phyloP scores from a whole-genome alignment of 2,113 vertebrate genomes.

The Dasypus novemcinctus region DNA sequence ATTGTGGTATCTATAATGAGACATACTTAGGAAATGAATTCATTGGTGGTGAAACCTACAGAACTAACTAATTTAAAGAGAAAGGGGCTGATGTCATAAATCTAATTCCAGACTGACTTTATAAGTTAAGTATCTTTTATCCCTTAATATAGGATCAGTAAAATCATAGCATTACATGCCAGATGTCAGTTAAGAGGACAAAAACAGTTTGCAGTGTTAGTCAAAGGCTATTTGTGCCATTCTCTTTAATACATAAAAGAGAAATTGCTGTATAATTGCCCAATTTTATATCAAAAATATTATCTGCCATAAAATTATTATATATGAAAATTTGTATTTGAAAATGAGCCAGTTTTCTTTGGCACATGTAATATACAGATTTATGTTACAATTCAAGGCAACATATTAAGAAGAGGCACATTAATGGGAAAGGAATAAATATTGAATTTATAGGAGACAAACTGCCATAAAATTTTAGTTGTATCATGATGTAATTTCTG shows the following conservation, averaged over 20 bases:
- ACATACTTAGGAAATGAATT: background rate
- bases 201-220: background rate
- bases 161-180: slow-evolving; percentile 32
- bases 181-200: slow-evolving; percentile 47
- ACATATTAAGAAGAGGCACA: slow-evolving; percentile 47
- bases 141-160: background rate
- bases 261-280: slow-evolving; percentile 60
- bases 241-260: slow-evolving; percentile 50
- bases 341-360: slow-evolving; percentile 65
- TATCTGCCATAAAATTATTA: slow-evolving; percentile 46
- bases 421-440: slow-evolving; percentile 62
- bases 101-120: slow-evolving; percentile 47
- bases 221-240: slow-evolving; percentile 46
- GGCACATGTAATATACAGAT: slow-evolving; percentile 65
- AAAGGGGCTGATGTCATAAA: background rate
- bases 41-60: background rate
- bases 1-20: background rate
- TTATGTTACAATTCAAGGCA: slow-evolving; percentile 61
- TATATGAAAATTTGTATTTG: slow-evolving; percentile 58
- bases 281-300: slow-evolving; percentile 54
- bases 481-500: slow-evolving; percentile 46
- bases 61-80: background rate
- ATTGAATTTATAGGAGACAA: slow-evolving; percentile 42
- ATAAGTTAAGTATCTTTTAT: slow-evolving; percentile 22
- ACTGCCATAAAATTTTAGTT: slow-evolving; percentile 54